Base-by-base conservation (phyloP, 2,113 vertebrate genomes). In the Neodontobutis hainanensis region DNA sequence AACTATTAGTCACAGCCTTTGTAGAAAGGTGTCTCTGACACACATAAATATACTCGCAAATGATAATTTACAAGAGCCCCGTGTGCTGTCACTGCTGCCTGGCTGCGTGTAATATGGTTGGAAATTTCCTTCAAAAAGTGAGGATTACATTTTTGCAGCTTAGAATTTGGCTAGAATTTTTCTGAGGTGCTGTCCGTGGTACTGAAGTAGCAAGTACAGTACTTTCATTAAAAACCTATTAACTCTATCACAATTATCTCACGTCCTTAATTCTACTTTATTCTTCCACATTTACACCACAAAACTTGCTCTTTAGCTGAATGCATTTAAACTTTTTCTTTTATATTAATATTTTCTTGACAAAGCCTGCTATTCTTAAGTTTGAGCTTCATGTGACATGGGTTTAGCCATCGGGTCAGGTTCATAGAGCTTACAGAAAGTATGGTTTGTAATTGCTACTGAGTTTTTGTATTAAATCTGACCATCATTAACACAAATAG, bases 1-100 rank as follows among this genome's bases (percentile, higher is more conserved):
- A 83, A 73, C 76, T 70, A 73, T 84, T 85, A 83, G 73, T 87
- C 73, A 66, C 72, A 69, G 51, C 42, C 76, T 70, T 36, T 49
- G 16, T 47, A 35, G 65, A 68, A 64, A 56, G 68, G 65, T 71
- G 70, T 77, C 70, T 7, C 62, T 60, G 65, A 60, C 73, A 61
- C 6, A 64, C 0, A 55, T 49, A 74, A 75, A 75, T 74, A 65
- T 46, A 67, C 52, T 61, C 45, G 44, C 52, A 71, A 53, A 68
- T 66, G 44, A 71, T 38, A 60, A 34, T 53, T 71, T 46, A 11
- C 34, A 15, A 60, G 57, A 61, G 49, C 49, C 36, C 16, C 44
- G 35, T 40, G 43, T 73, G 67, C 71, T 71, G 57, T 65, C 50
- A 58, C 45, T 8, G 50, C 58, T 12, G 10, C 27, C 8, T 16